These are phyloP conservation scores for Nesogale talazaci DNA, from an alignment of 2,113 vertebrate genomes.

Conservation along the genomic window DNA sequence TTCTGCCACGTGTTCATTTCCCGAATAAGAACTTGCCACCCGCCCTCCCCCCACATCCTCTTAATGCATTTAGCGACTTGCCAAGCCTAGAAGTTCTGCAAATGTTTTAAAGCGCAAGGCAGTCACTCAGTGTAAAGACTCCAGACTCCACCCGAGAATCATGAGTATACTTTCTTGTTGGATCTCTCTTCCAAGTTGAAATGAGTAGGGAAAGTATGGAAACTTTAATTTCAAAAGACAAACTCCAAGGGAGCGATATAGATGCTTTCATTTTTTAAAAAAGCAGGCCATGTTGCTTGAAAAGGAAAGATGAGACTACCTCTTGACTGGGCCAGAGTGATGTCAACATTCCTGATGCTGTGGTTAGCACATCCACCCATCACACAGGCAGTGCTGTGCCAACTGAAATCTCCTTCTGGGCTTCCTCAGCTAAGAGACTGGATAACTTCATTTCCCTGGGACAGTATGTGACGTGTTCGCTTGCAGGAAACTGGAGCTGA, in stretches of 20 bases:
- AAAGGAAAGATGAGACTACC: conserved; percentile 47
- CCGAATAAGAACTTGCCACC: not conserved
- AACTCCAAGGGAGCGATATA: conserved; percentile 15
- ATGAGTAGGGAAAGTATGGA: conserved; percentile 17
- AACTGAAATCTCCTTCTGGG: conserved; percentile 48
- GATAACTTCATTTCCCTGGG: conserved; percentile 65
- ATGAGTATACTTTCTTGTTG: not conserved
- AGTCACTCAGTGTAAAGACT: not conserved
- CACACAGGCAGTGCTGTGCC: not conserved
- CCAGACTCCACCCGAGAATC: not conserved
- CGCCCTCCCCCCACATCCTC: not conserved
- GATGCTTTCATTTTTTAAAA: conserved; percentile 42
- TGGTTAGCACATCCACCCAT: conserved; percentile 59
- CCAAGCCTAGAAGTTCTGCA: no score
- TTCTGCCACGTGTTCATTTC: no score
- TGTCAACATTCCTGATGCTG: conserved; percentile 49
- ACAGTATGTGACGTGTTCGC: conserved; percentile 28
- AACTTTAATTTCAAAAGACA: conserved; percentile 52
- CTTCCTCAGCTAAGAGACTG: conserved; percentile 52
- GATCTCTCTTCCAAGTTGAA: not conserved
- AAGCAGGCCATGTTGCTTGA: conserved; percentile 56
- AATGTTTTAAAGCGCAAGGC: no score
- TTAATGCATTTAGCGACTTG: not conserved
- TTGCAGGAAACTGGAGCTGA: not conserved
- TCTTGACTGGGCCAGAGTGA: conserved; percentile 43